These are phyloP conservation scores for Latrodectus hesperus DNA, from an alignment of 2,888 invertebrate species.

Conservation along the genomic window DNA sequence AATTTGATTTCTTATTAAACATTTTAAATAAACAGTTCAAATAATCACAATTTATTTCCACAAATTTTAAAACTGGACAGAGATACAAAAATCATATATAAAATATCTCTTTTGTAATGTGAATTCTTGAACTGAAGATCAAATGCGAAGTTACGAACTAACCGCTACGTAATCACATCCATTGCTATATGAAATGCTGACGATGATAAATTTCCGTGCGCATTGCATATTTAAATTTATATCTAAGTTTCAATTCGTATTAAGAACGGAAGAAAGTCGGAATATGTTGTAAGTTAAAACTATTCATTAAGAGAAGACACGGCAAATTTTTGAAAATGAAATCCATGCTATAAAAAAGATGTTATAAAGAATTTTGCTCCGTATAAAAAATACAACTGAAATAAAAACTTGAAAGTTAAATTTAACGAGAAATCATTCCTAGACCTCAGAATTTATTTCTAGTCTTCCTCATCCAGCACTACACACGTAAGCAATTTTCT, in stretches of 20 bases:
- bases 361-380: slow-evolving; percentile 4
- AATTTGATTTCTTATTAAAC: too few species aligned
- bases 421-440: slow-evolving; percentile 58
- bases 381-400: slow-evolving; percentile 39
- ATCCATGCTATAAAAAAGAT: slow-evolving; percentile 16
- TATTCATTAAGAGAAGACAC: slow-evolving; percentile 36
- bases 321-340: slow-evolving; percentile 29
- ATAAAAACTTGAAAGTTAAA: slow-evolving; percentile 46
- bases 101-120: too few species aligned
- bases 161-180: too few species aligned
- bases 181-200: too few species aligned
- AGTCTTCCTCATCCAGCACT: slow-evolving; percentile 32
- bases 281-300: background rate
- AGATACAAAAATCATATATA: too few species aligned
- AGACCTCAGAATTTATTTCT: slow-evolving; percentile 54
- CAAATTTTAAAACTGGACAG: too few species aligned
- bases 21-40: too few species aligned
- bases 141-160: too few species aligned
- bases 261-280: background rate
- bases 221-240: too few species aligned
- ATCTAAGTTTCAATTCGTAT: slow-evolving; percentile 2
- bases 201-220: too few species aligned
- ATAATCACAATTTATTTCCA: too few species aligned
- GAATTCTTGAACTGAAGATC: too few species aligned
- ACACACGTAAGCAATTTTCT: slow-evolving; percentile 47